Percentiles rank a stretch among this genome's conserved stretches.
phyloP scores from a whole-genome alignment of 2,113 vertebrate genomes.

The Mus pahari region DNA sequence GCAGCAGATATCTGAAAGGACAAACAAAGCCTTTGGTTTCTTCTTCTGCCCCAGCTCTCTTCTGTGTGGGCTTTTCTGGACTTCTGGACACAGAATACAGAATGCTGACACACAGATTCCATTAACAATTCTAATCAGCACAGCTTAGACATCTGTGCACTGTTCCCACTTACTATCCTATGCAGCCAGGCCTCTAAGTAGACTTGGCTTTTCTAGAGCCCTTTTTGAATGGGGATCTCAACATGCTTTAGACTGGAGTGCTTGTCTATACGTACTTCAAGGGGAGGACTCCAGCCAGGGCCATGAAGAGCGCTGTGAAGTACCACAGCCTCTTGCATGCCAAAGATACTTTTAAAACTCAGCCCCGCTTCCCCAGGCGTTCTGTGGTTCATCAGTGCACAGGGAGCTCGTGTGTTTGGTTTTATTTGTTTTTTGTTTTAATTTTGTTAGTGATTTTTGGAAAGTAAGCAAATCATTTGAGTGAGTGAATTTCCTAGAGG shows the following conservation, averaged over 20 bases:
- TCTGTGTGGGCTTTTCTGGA: neutral
- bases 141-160: neutral
- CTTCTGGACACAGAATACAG: neutral
- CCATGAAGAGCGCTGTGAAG: neutral
- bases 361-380: neutral
- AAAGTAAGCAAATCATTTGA: conserved; percentile 26
- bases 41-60: neutral
- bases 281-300: neutral
- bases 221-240: neutral
- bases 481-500: conserved; percentile 17
- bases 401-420: neutral
- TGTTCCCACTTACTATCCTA: neutral
- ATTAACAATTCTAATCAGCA: neutral
- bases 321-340: neutral
- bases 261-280: neutral
- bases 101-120: conserved; percentile 8
- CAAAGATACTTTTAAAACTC: neutral
- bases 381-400: neutral
- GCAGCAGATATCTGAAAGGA: neutral
- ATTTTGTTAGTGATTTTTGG: neutral
- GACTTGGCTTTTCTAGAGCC: neutral
- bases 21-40: neutral
- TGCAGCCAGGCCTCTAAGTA: neutral
- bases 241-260: neutral
- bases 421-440: conserved; percentile 10